Conservation (phyloP, 2,113 vertebrate genomes). For the Pteronura brasiliensis region DNA sequence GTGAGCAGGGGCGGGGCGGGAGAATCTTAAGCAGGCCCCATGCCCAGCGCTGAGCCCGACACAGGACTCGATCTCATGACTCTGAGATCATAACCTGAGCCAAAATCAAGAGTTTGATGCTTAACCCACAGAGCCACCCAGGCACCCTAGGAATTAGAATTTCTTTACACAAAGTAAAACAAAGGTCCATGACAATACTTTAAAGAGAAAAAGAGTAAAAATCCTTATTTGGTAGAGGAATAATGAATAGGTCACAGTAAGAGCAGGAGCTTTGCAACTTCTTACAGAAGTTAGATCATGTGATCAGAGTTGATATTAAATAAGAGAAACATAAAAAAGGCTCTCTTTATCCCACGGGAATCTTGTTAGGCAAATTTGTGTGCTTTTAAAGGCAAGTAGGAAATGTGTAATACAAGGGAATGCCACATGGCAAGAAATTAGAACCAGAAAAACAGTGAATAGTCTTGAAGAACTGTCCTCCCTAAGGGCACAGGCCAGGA, state of each 20-base stretch:
- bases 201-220: not conserved
- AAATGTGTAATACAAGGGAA: not conserved
- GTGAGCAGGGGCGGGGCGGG: fast-evolving
- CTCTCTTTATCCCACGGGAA: not conserved
- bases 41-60: not conserved
- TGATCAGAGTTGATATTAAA: not conserved
- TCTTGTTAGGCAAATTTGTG: not conserved
- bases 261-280: not conserved
- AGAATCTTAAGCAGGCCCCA: not conserved
- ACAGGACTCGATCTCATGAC: not conserved
- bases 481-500: not conserved
- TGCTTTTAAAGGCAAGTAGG: not conserved
- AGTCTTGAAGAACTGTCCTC: not conserved
- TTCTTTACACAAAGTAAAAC: not conserved
- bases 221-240: not conserved
- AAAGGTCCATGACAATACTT: too few relatives aligned
- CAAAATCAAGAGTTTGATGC: not conserved
- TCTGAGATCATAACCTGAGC: not conserved
- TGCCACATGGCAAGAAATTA: not conserved
- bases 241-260: not conserved
- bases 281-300: not conserved
- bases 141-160: not conserved
- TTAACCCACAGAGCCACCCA: not conserved
- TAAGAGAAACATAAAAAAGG: not conserved
- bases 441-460: not conserved